Conservation (phyloP, 2,797 vertebrate species). For the Epinephelus awoara region DNA sequence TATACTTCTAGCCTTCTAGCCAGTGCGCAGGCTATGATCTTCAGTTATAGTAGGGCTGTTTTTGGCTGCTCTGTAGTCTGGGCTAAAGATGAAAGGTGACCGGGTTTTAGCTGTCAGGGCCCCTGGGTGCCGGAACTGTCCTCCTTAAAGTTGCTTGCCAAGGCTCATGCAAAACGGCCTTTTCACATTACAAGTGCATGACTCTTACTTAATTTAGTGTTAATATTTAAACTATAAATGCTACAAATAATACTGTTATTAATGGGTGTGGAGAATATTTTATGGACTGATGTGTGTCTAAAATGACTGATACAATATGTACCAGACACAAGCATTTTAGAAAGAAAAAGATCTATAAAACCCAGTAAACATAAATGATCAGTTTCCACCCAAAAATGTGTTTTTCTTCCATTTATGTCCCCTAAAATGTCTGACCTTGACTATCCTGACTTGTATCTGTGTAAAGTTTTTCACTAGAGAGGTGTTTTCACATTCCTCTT, state of each 20-base stretch:
- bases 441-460: too few species aligned
- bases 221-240: neutral
- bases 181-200: slow-evolving; percentile 1
- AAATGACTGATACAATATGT: neutral
- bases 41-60: slow-evolving; percentile 8
- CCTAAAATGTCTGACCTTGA: too few species aligned
- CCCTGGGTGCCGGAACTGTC: slow-evolving; percentile 14
- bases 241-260: neutral
- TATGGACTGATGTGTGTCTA: neutral
- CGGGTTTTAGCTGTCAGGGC: slow-evolving; percentile 19
- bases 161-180: slow-evolving; percentile 2
- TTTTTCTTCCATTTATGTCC: too few species aligned
- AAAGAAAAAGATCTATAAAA: neutral
- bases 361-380: neutral
- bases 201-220: neutral
- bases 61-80: slow-evolving; percentile 26
- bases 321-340: neutral
- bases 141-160: slow-evolving; percentile 23
- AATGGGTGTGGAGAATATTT: neutral
- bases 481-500: too few species aligned
- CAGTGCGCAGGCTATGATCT: slow-evolving; percentile 24
- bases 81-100: slow-evolving; percentile 46
- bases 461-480: too few species aligned
- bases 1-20: slow-evolving; percentile 13
- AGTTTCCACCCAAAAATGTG: too few species aligned